These are phyloP conservation scores for Trileptium ribeirensis DNA, from an alignment of 2,888 invertebrate species.

Conservation along the genomic window DNA sequence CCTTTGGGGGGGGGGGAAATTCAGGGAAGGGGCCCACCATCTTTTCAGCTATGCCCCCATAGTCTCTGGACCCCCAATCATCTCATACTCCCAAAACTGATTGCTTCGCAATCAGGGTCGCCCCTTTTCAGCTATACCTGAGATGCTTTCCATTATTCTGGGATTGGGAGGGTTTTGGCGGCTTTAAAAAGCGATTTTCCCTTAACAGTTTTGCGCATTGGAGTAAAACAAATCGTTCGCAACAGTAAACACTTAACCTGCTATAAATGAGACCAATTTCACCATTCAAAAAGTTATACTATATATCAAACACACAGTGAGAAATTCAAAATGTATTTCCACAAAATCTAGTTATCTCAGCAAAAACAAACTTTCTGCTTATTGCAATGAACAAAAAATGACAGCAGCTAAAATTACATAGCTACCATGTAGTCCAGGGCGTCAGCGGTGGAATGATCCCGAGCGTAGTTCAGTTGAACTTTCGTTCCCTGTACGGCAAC, in stretches of 20 bases:
- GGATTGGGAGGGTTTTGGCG: no score
- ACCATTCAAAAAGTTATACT: background rate
- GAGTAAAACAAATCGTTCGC: background rate
- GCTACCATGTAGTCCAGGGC: constrained; percentile 84
- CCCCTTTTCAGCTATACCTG: no score
- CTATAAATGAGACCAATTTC: background rate
- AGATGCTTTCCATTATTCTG: no score
- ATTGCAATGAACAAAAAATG: background rate
- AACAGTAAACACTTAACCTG: background rate
- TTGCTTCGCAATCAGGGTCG: no score
- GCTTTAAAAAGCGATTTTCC: no score
- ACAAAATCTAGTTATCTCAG: no score
- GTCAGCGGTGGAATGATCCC: constrained; percentile 76
- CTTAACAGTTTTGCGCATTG: background rate
- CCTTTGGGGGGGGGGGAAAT: no score
- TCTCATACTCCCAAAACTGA: no score
- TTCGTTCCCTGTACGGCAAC: constrained; percentile 90
- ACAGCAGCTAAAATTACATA: constrained; percentile 36
- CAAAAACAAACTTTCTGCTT: no score
- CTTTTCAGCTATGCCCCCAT: no score
- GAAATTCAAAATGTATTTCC: background rate
- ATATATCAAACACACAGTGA: background rate
- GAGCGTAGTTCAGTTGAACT: constrained; percentile 68
- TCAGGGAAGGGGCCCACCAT: no score
- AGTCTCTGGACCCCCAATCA: no score